Evolutionary conservation across 1,140 invertebrate genomes (phyloP).

Genomic region (Papilio polyxenes): DNA sequence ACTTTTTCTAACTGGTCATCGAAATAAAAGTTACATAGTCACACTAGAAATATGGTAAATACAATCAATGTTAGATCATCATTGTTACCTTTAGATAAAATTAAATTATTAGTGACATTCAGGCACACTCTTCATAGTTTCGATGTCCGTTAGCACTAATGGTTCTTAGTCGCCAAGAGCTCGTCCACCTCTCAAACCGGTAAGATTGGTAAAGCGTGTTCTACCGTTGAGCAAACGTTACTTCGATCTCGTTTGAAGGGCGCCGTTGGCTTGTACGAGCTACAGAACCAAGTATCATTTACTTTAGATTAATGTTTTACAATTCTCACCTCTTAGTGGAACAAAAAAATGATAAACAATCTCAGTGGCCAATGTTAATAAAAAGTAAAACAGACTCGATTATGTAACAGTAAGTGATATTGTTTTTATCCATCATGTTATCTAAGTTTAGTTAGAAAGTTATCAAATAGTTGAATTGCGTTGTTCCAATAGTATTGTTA

Average conservation of each 20-base stretch:
- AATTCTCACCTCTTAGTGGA: neutral
- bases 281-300: slow-evolving; percentile 7
- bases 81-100: neutral
- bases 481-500: neutral
- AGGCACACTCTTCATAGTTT: neutral
- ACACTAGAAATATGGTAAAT: too few relatives aligned
- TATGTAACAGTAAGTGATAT: slow-evolving; percentile 3
- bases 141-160: neutral
- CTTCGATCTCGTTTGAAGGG: slow-evolving; percentile 1
- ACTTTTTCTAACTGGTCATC: too few relatives aligned
- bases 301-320: slow-evolving; percentile 2
- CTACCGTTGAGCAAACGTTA: slow-evolving; percentile 23
- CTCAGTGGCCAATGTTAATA: neutral
- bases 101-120: neutral
- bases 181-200: slow-evolving; percentile 2
- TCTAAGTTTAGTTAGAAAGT: slow-evolving; percentile 13
- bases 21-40: too few relatives aligned
- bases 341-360: neutral
- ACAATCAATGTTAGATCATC: neutral
- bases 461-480: neutral
- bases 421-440: neutral
- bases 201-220: slow-evolving; percentile 3
- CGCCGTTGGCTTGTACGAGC: slow-evolving; percentile 3
- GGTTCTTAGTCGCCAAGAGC: neutral
- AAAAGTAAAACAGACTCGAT: neutral